These are phyloP conservation scores for Lepidochrysops patricia DNA, from an alignment of 2,888 invertebrate genomes.

Conservation along the genomic window DNA sequence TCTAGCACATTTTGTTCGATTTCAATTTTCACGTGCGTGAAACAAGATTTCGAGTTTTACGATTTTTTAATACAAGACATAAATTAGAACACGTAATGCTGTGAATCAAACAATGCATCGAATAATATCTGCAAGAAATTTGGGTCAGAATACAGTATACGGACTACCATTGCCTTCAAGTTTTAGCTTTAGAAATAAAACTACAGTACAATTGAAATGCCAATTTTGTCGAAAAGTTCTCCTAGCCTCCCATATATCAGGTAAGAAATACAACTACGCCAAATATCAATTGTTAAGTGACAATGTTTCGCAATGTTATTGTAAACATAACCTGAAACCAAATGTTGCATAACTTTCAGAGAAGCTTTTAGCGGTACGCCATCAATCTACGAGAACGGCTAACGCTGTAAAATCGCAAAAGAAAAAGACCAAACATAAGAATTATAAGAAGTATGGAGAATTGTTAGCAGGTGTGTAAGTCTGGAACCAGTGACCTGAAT, in stretches of 20 bases:
- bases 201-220: constrained; percentile 53
- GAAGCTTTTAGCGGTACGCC: constrained; percentile 40
- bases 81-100: constrained; percentile 27
- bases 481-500: constrained; percentile 14
- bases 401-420: constrained; percentile 46
- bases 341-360: constrained; percentile 67
- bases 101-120: constrained; percentile 59
- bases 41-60: neutral
- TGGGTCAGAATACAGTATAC: constrained; percentile 55
- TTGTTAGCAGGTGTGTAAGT: constrained; percentile 76
- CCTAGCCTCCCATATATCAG: constrained; percentile 44
- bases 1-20: constrained; percentile 11
- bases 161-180: constrained; percentile 39
- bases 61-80: neutral
- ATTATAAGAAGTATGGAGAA: constrained; percentile 77
- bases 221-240: constrained; percentile 58
- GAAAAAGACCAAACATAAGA: constrained; percentile 63
- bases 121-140: constrained; percentile 50
- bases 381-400: constrained; percentile 62
- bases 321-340: constrained; percentile 37
- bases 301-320: constrained; percentile 12
- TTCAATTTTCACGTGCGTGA: constrained; percentile 53
- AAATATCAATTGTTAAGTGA: neutral
- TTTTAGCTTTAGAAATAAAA: constrained; percentile 34
- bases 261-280: constrained; percentile 30